These are phyloP conservation scores for Parauchenoglanis punctatus DNA, from an alignment of 2,797 vertebrate genomes.

Conservation along the genomic window DNA sequence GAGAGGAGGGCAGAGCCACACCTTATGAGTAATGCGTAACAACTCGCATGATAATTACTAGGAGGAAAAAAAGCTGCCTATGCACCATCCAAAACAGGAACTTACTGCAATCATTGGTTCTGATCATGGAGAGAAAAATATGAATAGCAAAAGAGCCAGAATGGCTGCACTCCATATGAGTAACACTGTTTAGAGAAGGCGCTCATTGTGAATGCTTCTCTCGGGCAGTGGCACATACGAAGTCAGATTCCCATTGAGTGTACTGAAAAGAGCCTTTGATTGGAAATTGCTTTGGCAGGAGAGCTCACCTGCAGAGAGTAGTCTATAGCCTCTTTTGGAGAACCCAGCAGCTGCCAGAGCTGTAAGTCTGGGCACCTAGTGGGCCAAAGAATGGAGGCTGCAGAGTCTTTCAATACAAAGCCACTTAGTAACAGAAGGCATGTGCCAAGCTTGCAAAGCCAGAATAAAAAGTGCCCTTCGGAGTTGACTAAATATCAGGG, in stretches of 20 bases:
- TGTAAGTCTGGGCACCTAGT: slow-evolving; percentile 84
- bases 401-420: slow-evolving; percentile 83
- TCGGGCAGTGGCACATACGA: slow-evolving; percentile 71
- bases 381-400: slow-evolving; percentile 79
- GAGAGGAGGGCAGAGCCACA: slow-evolving; percentile 61
- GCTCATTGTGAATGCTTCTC: slow-evolving; percentile 80
- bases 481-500: slow-evolving; percentile 77
- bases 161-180: slow-evolving; percentile 80
- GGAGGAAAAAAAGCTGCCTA: slow-evolving; percentile 50
- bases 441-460: slow-evolving; percentile 84
- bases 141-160: slow-evolving; percentile 66
- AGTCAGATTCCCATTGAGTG: slow-evolving; percentile 83
- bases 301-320: slow-evolving; percentile 85
- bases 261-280: slow-evolving; percentile 84
- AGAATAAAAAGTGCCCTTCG: slow-evolving; percentile 81
- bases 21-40: slow-evolving; percentile 65
- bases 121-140: slow-evolving; percentile 56
- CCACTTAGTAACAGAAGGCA: slow-evolving; percentile 88
- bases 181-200: slow-evolving; percentile 78
- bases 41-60: slow-evolving; percentile 63
- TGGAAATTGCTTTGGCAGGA: slow-evolving; percentile 84
- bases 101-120: slow-evolving; percentile 57
- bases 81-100: slow-evolving; percentile 50
- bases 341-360: slow-evolving; percentile 86
- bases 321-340: slow-evolving; percentile 82